Conservation (phyloP, 1,140 invertebrate genomes). For the Drosophila neocordata region DNA sequence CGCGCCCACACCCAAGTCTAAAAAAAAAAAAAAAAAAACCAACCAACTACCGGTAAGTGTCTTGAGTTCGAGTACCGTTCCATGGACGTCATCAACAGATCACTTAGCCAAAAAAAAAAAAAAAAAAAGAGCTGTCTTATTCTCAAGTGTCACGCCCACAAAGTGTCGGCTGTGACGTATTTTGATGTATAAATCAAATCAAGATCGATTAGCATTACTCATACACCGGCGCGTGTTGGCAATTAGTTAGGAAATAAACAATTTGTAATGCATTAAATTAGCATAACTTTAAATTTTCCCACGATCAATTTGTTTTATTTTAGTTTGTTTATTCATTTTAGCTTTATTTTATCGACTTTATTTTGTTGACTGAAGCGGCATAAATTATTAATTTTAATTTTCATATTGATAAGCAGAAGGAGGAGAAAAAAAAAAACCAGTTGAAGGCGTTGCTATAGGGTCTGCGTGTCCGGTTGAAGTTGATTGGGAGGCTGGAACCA, state of each 20-base stretch:
- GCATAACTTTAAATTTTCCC: slow-evolving; percentile 63
- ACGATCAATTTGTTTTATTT: slow-evolving; percentile 44
- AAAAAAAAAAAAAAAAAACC: background rate
- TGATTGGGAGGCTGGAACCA: slow-evolving; percentile 6
- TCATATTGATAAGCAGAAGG: background rate
- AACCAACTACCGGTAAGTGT: slow-evolving; percentile 62
- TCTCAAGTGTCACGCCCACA: slow-evolving; percentile 66
- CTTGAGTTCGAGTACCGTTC: slow-evolving; percentile 28
- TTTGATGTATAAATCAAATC: slow-evolving; percentile 18
- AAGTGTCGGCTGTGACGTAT: slow-evolving; percentile 57
- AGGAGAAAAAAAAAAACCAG: slow-evolving; percentile 53
- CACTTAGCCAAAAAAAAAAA: slow-evolving; percentile 36
- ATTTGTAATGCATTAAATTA: slow-evolving; percentile 63
- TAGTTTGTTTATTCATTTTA: slow-evolving; percentile 6
- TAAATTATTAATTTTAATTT: slow-evolving; percentile 25
- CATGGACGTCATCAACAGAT: slow-evolving; percentile 53
- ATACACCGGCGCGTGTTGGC: slow-evolving; percentile 69
- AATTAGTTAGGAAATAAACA: slow-evolving; percentile 56
- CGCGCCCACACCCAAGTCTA: slow-evolving; percentile 19
- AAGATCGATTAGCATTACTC: slow-evolving; percentile 47
- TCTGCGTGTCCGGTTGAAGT: slow-evolving; percentile 64
- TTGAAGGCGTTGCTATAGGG: slow-evolving; percentile 26
- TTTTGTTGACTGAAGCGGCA: slow-evolving; percentile 26
- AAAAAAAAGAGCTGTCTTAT: slow-evolving; percentile 25
- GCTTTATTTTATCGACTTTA: slow-evolving; percentile 27